These are phyloP conservation scores for Yasuhikotakia modesta DNA, from an alignment of 2,797 vertebrate genomes.

Conservation along the genomic window DNA sequence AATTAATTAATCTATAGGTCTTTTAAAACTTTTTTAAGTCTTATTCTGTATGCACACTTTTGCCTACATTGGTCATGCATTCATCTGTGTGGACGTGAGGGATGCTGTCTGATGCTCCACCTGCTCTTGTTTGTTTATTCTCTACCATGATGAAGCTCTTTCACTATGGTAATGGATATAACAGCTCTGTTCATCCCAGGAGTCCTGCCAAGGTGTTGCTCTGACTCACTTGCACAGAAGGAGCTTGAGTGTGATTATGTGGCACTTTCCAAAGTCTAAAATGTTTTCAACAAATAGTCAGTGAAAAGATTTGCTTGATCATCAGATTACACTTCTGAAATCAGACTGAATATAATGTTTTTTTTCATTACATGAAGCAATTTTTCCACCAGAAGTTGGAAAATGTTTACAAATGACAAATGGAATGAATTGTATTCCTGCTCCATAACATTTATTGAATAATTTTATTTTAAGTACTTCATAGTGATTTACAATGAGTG, in stretches of 20 bases:
- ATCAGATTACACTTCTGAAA: too few species aligned
- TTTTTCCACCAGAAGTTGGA: too few species aligned
- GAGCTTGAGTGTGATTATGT: slow-evolving; percentile 6
- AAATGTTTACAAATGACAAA: too few species aligned
- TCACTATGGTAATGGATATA: slow-evolving; percentile 44
- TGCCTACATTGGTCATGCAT: neutral
- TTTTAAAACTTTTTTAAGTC: too few species aligned
- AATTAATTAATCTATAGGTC: too few species aligned
- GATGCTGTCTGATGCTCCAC: slow-evolving; percentile 17
- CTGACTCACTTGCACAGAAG: slow-evolving; percentile 30
- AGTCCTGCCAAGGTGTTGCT: slow-evolving; percentile 35
- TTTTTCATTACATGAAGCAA: too few species aligned
- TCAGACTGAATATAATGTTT: too few species aligned
- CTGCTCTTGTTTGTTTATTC: slow-evolving; percentile 39
- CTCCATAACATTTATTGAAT: neutral
- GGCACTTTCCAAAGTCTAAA: neutral
- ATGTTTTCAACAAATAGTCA: neutral
- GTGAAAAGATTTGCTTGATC: neutral
- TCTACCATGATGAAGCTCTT: slow-evolving; percentile 33
- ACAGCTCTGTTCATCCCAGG: slow-evolving; percentile 35
- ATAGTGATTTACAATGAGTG: slow-evolving; percentile 3
- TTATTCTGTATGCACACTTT: neutral
- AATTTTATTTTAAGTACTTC: neutral
- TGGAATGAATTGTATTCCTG: too few species aligned
- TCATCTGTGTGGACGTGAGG: slow-evolving; percentile 1